Percentiles rank a stretch among this genome's conserved stretches.
phyloP scores from a whole-genome alignment of 2,797 vertebrate species.

The Pangasius sanitwongsei region DNA sequence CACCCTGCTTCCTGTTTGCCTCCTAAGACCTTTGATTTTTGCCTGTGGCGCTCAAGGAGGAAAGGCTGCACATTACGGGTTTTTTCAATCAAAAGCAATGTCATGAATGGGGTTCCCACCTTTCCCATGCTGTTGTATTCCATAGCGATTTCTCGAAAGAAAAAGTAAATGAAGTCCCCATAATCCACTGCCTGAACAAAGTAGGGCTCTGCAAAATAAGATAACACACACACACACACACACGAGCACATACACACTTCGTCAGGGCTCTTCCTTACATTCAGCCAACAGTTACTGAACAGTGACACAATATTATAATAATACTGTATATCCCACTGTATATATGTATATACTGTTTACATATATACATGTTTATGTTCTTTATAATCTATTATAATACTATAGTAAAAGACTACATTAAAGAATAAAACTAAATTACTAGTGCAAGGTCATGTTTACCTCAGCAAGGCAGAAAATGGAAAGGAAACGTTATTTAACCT shows the following conservation, averaged over 20 bases:
- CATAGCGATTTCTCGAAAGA: constrained; percentile 98
- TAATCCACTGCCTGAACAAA: constrained; percentile 97
- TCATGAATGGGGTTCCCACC: constrained; percentile 71
- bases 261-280: background rate
- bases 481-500: background rate
- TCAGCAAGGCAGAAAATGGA: constrained; percentile 18
- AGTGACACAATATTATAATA: background rate
- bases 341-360: too few species aligned
- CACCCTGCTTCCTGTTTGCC: constrained; percentile 75
- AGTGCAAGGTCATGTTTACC: constrained; percentile 6
- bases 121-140: constrained; percentile 99
- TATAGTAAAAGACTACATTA: constrained; percentile 7
- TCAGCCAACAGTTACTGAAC: background rate
- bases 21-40: constrained; percentile 64
- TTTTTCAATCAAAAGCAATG: background rate
- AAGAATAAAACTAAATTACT: background rate
- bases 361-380: too few species aligned
- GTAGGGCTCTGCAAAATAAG: constrained; percentile 84
- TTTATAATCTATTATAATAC: too few species aligned
- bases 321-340: too few species aligned
- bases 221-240: constrained; percentile 19
- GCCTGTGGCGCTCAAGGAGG: constrained; percentile 66
- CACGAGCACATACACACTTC: background rate
- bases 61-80: constrained; percentile 46
- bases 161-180: constrained; percentile 96